phyloP scores from a whole-genome alignment of 2,888 invertebrate species.

The Metellina segmentata region DNA sequence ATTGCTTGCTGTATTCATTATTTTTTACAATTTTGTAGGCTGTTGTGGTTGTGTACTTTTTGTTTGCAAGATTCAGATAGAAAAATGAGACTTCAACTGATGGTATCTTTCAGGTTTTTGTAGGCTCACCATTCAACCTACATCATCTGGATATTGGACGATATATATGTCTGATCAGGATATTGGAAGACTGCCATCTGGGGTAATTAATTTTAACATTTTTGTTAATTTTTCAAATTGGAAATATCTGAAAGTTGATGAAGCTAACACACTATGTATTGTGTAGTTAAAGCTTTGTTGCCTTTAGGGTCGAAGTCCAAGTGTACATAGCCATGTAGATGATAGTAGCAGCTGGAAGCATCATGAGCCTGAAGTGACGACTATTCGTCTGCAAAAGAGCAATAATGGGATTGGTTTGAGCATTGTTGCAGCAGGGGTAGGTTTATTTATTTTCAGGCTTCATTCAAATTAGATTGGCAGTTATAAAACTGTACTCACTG shows the following conservation, averaged over 20 bases:
- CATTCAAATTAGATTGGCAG: too few species aligned
- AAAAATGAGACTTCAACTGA: neutral
- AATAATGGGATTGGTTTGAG: conserved; percentile 98
- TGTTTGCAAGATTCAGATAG: neutral
- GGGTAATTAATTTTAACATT: conserved; percentile 41
- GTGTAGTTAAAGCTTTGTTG: conserved; percentile 17
- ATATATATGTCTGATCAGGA: conserved; percentile 89
- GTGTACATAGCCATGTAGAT: conserved; percentile 84
- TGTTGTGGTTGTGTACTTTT: neutral
- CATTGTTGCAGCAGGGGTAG: conserved; percentile 97
- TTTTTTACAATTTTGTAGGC: too few species aligned
- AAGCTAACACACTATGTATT: neutral
- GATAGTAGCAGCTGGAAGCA: conserved; percentile 77
- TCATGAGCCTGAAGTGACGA: conserved; percentile 87
- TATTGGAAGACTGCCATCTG: conserved; percentile 72
- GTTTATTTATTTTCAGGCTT: conserved; percentile 70
- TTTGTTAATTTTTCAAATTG: neutral
- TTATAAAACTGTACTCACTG: too few species aligned
- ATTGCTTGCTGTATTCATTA: neutral
- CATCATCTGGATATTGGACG: conserved; percentile 96
- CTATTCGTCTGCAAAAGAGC: conserved; percentile 95
- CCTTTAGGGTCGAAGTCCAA: conserved; percentile 85
- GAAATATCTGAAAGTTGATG: neutral
- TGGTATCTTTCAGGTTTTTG: conserved; percentile 86
- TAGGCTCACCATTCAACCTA: conserved; percentile 93